A percentile compares a stretch with the other conserved stretches of the same genome.
These are phyloP conservation scores for Urophycis tenuis DNA, from an alignment of 2,797 vertebrate genomes.

Conservation along the genomic window DNA sequence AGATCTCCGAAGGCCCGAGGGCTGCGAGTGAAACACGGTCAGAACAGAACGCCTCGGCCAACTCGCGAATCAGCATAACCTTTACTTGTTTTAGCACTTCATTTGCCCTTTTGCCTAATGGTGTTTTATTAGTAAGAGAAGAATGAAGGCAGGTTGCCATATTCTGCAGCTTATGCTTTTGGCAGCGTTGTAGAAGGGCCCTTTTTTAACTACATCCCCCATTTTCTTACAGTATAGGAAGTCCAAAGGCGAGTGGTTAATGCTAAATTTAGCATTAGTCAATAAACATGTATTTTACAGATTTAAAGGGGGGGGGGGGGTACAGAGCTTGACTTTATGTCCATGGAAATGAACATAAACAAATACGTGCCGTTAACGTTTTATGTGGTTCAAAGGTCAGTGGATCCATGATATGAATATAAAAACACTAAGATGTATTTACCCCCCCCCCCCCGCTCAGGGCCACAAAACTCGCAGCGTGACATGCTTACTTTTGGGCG, in stretches of 20 bases:
- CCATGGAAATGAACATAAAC: slow-evolving; percentile 49
- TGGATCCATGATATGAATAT: slow-evolving; percentile 57
- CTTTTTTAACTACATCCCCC: slow-evolving; percentile 44
- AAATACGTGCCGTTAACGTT: slow-evolving; percentile 55
- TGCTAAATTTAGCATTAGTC: slow-evolving; percentile 60
- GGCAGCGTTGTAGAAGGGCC: slow-evolving; percentile 48
- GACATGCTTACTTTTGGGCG: slow-evolving; percentile 46
- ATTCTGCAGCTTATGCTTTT: slow-evolving; percentile 50
- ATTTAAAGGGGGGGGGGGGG: slow-evolving; percentile 40
- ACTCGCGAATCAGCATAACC: slow-evolving; percentile 63
- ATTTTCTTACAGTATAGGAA: slow-evolving; percentile 53
- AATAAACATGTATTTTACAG: slow-evolving; percentile 63
- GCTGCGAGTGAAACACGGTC: slow-evolving; percentile 65
- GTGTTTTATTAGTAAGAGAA: slow-evolving; percentile 69
- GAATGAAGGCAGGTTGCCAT: slow-evolving; percentile 62
- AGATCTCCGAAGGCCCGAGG: slow-evolving; percentile 62
- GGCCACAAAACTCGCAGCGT: slow-evolving; percentile 57
- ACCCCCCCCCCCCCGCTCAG: slow-evolving; percentile 52
- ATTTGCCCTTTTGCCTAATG: slow-evolving; percentile 60
- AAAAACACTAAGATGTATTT: slow-evolving; percentile 64
- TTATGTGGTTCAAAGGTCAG: slow-evolving; percentile 62
- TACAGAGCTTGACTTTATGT: slow-evolving; percentile 55
- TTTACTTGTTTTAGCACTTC: slow-evolving; percentile 68
- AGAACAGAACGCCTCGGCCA: slow-evolving; percentile 58
- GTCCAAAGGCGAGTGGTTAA: slow-evolving; percentile 51